Percentiles rank a stretch among this genome's conserved stretches.
Evolutionary conservation across 2,797 vertebrate genomes (phyloP).

Genomic region (Pseudopleuronectes americanus): DNA sequence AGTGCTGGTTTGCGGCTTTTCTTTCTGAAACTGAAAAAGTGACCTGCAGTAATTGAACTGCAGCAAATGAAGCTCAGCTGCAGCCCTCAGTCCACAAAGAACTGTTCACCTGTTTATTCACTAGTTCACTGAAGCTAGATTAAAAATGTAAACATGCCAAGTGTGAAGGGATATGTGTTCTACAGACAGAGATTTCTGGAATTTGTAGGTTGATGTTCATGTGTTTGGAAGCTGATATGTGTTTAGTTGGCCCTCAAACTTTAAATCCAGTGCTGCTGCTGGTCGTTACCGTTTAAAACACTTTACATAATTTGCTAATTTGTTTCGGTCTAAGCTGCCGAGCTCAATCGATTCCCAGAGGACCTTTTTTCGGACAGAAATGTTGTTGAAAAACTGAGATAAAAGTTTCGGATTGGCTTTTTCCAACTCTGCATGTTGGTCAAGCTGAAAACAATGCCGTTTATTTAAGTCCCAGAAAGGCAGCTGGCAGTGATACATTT

Average conservation of each 20-base stretch:
- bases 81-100: no score
- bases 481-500: slow-evolving; percentile 38
- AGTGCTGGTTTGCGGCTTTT: no score
- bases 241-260: background rate
- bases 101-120: no score
- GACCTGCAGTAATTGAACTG: no score
- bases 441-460: slow-evolving; percentile 29
- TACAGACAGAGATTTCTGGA: no score
- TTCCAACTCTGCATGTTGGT: slow-evolving; percentile 21
- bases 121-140: no score
- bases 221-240: background rate
- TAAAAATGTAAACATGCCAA: no score
- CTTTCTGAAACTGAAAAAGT: no score
- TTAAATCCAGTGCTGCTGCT: slow-evolving; percentile 4
- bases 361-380: slow-evolving; percentile 8
- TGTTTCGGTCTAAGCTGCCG: background rate
- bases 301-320: slow-evolving; percentile 26
- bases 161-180: no score
- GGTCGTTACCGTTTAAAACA: background rate
- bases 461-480: slow-evolving; percentile 26
- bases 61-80: no score
- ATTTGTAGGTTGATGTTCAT: background rate
- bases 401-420: slow-evolving; percentile 3
- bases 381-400: background rate
- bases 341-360: slow-evolving; percentile 3